These are phyloP conservation scores for Sphaeramia orbicularis DNA, from an alignment of 2,797 vertebrate species.

Conservation along the genomic window DNA sequence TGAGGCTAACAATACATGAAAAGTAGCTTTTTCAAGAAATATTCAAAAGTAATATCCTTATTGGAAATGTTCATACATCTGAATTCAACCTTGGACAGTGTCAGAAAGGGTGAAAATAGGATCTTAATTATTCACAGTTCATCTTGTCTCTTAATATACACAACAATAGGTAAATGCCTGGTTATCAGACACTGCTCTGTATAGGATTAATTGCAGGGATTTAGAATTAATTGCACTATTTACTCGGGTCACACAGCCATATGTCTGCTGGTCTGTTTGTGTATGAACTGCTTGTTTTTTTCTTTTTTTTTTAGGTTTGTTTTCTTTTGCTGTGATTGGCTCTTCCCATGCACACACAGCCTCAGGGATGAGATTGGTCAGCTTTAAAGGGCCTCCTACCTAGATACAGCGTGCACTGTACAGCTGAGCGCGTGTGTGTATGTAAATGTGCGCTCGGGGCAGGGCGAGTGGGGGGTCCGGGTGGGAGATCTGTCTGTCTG, in stretches of 20 bases:
- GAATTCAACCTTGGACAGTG: background rate
- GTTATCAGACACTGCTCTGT: conserved; percentile 34
- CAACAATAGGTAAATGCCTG: conserved; percentile 15
- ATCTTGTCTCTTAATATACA: background rate
- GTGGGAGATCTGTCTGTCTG: conserved; percentile 59
- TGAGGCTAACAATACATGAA: too few relatives aligned
- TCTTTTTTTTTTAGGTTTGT: conserved; percentile 23
- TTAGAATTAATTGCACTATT: conserved; percentile 71
- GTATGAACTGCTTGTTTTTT: conserved; percentile 39
- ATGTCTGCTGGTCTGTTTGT: conserved; percentile 66
- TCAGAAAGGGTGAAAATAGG: background rate
- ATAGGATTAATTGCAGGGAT: conserved; percentile 65
- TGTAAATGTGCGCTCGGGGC: conserved; percentile 22
- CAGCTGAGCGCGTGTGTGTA: conserved; percentile 1
- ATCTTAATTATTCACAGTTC: conserved; percentile 1
- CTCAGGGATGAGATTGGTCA: conserved; percentile 34
- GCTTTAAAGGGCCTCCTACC: conserved; percentile 27
- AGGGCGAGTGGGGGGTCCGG: conserved; percentile 24
- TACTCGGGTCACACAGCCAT: conserved; percentile 54
- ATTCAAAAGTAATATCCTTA: too few relatives aligned
- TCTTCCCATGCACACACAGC: conserved; percentile 9
- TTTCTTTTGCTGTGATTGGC: conserved; percentile 44
- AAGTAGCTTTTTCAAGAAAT: too few relatives aligned
- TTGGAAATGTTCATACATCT: too few relatives aligned
- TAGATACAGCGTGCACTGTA: conserved; percentile 22